Evolutionary conservation across 2,888 invertebrate species (phyloP), one percentile per base, ranked within the genome.

Genomic region (Cinara cedri): DNA sequence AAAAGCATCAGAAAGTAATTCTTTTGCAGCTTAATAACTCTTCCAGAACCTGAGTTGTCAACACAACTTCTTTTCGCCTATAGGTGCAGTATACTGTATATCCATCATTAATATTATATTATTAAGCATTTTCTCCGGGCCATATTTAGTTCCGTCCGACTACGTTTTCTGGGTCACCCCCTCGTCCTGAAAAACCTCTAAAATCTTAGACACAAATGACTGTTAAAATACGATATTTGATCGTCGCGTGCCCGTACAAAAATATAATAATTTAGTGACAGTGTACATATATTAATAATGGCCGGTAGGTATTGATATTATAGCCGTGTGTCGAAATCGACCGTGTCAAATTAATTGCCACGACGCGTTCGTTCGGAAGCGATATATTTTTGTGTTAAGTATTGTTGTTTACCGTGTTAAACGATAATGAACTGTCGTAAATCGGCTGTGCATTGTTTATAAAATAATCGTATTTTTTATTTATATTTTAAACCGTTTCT

Each of bases 271-370:
- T 26, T 8, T 1, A 9, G 26, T 24, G 16, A 24, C 26, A 24
- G 26, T 24, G 44, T 13, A 65, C 16, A 21, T 9, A 9, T 16
- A n/a, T 16, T 16, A 21, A 34, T 62, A n/a, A 19, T n/a, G n/a
- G 62, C 26, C 60, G 46, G 46, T 51, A 54, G 6, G 51, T 26
- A 63, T 34, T 34, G 6, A 34, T 26, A 63, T 34, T 34, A 34
- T 4, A 16, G 26, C 16, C 11, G 6, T 4, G 44, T 66, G 34
- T 66, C 65, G 75, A 55, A 66, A 75, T 44, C 34, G 14, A 44
- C 66, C 66, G 66, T 76, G 55, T 65, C 75, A 57, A 76, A 76
- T 76, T 55, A 66, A 57, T 76, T 19, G 46, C 75, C 44, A n/a
- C 54, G 44, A 9, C 24, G 44, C 26, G 11, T 44, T 4, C 19